phyloP scores from a whole-genome alignment of 2,113 vertebrate genomes.

The Dipodomys ordii region DNA sequence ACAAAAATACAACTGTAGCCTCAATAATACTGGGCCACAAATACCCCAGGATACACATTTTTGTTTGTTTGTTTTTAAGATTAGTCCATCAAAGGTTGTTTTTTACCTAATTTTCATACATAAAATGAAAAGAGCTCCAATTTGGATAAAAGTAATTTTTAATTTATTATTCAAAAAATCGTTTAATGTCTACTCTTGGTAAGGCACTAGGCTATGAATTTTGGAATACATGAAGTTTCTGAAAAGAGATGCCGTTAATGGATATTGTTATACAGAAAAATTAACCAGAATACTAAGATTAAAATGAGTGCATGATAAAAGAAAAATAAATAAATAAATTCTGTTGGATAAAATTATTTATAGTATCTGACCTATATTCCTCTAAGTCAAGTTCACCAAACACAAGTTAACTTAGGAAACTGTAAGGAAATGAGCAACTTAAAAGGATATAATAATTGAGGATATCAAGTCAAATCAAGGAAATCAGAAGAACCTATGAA shows the following conservation, averaged over 20 bases:
- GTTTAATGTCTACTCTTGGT: neutral
- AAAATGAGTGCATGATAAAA: neutral
- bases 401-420: too few species aligned
- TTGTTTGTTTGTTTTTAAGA: slow-evolving; percentile 33
- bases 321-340: too few species aligned
- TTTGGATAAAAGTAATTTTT: slow-evolving; percentile 20
- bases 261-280: neutral
- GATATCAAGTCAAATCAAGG: too few species aligned
- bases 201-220: neutral
- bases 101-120: slow-evolving; percentile 40
- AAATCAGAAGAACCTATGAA: too few species aligned
- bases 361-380: neutral
- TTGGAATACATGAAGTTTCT: neutral
- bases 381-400: too few species aligned
- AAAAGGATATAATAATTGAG: too few species aligned
- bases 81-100: slow-evolving; percentile 20
- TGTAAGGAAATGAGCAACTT: too few species aligned
- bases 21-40: slow-evolving; percentile 44
- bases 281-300: neutral
- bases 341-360: too few species aligned
- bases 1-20: slow-evolving; percentile 50
- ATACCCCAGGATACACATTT: neutral
- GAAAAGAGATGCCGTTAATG: neutral
- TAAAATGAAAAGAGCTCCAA: neutral
- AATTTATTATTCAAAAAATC: slow-evolving; percentile 28